These are phyloP conservation scores for Phortica magna DNA, from an alignment of 2,888 invertebrate genomes.

Conservation along the genomic window DNA sequence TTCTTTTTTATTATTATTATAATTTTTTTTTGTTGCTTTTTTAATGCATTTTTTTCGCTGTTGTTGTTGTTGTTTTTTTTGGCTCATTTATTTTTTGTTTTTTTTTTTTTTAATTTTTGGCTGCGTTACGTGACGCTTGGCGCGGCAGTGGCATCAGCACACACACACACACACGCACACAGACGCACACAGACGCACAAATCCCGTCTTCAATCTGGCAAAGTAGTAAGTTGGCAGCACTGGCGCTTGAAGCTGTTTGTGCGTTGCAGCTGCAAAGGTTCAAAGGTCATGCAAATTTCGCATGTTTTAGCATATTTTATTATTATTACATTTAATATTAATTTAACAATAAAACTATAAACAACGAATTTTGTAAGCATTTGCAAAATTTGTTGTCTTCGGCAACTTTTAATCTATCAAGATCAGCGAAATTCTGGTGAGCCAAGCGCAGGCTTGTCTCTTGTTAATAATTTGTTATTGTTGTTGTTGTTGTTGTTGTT, in stretches of 20 bases:
- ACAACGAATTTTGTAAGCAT: background rate
- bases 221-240: no score
- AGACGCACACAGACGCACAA: no score
- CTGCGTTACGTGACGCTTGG: constrained; percentile 29
- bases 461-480: background rate
- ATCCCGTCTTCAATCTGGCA: no score
- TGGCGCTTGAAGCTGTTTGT: no score
- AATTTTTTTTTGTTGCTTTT: background rate
- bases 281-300: no score
- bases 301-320: no score
- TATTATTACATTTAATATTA: no score
- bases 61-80: constrained; percentile 6
- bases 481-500: constrained; percentile 36
- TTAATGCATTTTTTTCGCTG: background rate
- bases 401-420: background rate
- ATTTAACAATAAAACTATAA: no score
- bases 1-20: background rate
- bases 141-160: background rate
- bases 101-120: constrained; percentile 4
- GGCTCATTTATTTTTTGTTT: no score
- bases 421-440: background rate
- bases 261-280: no score
- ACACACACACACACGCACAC: background rate
- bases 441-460: background rate
- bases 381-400: background rate